These are phyloP conservation scores for Pao palembangensis DNA, from an alignment of 2,113 vertebrate genomes.

Conservation along the genomic window DNA sequence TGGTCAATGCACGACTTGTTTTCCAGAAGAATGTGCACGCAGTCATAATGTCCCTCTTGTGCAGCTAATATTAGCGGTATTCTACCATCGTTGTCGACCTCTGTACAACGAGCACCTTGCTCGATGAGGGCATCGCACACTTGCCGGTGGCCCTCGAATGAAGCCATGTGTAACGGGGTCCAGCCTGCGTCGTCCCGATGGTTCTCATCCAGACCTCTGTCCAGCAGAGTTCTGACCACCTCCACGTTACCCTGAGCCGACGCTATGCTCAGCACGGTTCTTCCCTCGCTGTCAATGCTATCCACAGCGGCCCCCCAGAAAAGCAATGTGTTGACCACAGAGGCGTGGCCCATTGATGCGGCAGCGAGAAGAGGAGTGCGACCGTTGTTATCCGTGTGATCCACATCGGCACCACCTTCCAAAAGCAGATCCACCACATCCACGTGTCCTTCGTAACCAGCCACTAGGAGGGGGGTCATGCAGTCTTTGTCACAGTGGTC, in stretches of 20 bases:
- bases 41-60: conserved; percentile 97
- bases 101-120: conserved; percentile 92
- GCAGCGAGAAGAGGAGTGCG: conserved; percentile 95
- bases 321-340: conserved; percentile 90
- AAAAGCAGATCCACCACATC: conserved; percentile 95
- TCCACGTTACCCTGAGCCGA: conserved; percentile 97
- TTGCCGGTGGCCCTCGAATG: conserved; percentile 93
- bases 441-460: conserved; percentile 95
- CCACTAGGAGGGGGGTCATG: conserved; percentile 95
- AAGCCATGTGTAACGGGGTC: conserved; percentile 97
- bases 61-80: conserved; percentile 90
- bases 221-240: conserved; percentile 95
- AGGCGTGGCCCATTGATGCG: conserved; percentile 96
- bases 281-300: conserved; percentile 94
- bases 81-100: conserved; percentile 94
- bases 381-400: conserved; percentile 95
- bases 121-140: conserved; percentile 96
- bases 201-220: conserved; percentile 96
- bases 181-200: conserved; percentile 96
- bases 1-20: conserved; percentile 91
- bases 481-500: conserved; percentile 98
- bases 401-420: conserved; percentile 94
- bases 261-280: conserved; percentile 95
- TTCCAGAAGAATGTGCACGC: conserved; percentile 90
- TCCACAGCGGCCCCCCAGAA: conserved; percentile 98